Evolutionary conservation across 2,113 vertebrate species (phyloP).

Genomic region (Orientallactaga bullata): DNA sequence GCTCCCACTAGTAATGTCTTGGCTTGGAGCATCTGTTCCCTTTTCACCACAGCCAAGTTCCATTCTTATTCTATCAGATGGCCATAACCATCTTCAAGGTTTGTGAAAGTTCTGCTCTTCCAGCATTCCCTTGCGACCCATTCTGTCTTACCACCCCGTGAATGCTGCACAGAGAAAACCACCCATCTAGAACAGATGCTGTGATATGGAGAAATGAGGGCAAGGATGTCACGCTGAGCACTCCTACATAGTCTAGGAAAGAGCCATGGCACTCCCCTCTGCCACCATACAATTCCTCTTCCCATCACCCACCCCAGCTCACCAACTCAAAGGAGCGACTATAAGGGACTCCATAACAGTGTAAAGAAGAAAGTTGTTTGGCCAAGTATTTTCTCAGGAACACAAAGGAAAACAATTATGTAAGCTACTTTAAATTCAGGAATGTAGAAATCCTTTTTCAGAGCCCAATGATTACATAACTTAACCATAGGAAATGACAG

Average conservation of each 20-base stretch:
- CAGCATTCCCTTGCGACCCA: not conserved
- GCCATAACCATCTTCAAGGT: not conserved
- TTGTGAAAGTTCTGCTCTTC: not conserved
- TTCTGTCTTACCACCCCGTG: not conserved
- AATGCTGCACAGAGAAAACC: not conserved
- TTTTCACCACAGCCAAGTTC: not conserved
- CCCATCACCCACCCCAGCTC: not conserved
- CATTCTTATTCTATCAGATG: not conserved
- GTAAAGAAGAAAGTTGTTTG: not conserved
- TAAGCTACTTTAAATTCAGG: constrained; percentile 77
- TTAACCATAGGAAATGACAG: constrained; percentile 65
- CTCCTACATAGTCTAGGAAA: not conserved
- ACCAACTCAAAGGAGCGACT: not conserved
- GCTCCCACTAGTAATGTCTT: constrained; percentile 37
- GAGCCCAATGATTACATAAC: constrained; percentile 27
- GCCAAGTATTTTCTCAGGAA: constrained; percentile 45
- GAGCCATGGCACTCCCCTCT: not conserved
- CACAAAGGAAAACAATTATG: constrained; percentile 62
- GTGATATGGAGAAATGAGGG: not conserved
- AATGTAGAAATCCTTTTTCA: constrained; percentile 61
- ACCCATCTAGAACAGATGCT: not conserved
- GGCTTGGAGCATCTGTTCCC: not conserved
- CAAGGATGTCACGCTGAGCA: not conserved
- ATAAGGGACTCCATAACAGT: not conserved
- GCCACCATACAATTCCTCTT: not conserved